Base-by-base conservation (phyloP, 2,113 vertebrate species). In the Lycaon pictus region DNA sequence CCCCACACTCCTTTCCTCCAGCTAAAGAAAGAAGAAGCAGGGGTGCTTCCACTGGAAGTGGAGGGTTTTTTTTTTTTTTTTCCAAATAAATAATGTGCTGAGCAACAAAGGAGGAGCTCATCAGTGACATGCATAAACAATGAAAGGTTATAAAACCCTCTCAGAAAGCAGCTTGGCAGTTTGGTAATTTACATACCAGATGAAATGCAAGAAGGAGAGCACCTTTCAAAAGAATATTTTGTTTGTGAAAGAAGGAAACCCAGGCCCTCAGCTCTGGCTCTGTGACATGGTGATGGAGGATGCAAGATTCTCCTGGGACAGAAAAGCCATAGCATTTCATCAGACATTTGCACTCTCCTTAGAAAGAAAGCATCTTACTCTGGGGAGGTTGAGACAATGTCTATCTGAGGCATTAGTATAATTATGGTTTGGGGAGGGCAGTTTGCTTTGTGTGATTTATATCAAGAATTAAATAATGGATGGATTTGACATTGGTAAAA, bases 101-200 rank as follows among this genome's bases (percentile, higher is more conserved):
- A 98, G 67, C 35, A 90, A 63, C 90, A 96, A 98, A 98, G 53
- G 32, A 86, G 74, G 96, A 93, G 35, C 51, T 93, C 51, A 25
- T 86, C 9, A 13, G 37, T 19, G 65, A 91, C 86, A 77, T 7
- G 65, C 58, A 72, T 88, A 93, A 77, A 71, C 74, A 92, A 74
- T 0, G 23, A 17, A 82, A n/a, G 72, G 88, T 43, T 69, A 17
- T 0, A 79, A 96, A 97, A 95, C 29, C 56, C 63, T 55, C 77
- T 11, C 22, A 76, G 43, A 77, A 79, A 90, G 32, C 60, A 95
- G 92, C 71, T 51, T 90, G 48, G 62, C 55, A 37, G 22, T 92
- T 93, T 88, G 89, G 67, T 43, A 88, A 83, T 87, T 43, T 95
- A 80, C 84, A 0, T 0, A 5, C 86, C 51, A 63, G 19, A 63